Base-by-base conservation (phyloP, 2,797 vertebrate species). In the Hozukius guyotensis region DNA sequence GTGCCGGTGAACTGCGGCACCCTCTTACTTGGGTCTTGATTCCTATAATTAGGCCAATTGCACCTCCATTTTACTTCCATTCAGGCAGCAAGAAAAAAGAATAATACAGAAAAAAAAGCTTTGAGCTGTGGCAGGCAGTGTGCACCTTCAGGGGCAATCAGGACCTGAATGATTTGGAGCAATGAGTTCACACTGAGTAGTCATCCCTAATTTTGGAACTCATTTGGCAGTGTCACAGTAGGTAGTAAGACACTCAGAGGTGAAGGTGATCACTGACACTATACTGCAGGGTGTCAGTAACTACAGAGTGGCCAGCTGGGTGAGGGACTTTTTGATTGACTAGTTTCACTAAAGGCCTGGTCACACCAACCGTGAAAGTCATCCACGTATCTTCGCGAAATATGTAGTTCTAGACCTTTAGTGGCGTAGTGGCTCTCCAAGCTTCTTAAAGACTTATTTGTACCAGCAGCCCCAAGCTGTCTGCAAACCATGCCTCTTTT, bases 1-100 rank as follows among this genome's bases (percentile, higher is more conserved):
- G 77, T 16, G 27, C 68, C 20, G 4, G 46, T 76, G 82, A 90
- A 78, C 62, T 20, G 27, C 60, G 64, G 42, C 32, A 71, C 34
- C 77, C 69, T 65, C 46, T 65, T 24, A 78, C 70, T 49, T 20
- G 53, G 73, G 68, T 75, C 72, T 46, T 84, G 83, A 91, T 88
- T 89, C 77, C 31, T 80, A 71, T 92, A 93, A 92, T 93, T 88
- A 88, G 90, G 83, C 83, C 88, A 78, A 78, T 87, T 65, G 69
- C 77, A 77, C 69, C 81, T 73, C 66, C 64, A 82, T 86, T 83
- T 81, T 38, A 80, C 64, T 68, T 78, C 52, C 83, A 86, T 87
- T 90, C 82, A 87, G 46, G 38, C 67, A 14, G 73, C 78, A 71
- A 79, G 46, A 10, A 52, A 49, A 36, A 49, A 46, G 24, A 64